Evolutionary conservation across 2,797 vertebrate species (phyloP).

Genomic region (Todus mexicanus): DNA sequence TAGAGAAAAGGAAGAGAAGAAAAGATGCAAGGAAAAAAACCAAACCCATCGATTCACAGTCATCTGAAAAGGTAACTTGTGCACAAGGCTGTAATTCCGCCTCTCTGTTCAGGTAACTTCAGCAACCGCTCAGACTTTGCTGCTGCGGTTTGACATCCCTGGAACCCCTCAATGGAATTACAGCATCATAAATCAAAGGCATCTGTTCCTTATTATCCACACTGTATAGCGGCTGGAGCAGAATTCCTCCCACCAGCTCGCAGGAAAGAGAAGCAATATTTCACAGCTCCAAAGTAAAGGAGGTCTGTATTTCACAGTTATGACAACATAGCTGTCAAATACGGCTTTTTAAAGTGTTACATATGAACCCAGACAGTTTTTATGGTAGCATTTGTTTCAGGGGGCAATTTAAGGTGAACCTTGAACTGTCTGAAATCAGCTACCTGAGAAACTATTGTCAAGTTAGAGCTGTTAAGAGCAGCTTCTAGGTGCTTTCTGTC

Average conservation of each 20-base stretch:
- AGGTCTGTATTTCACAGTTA: constrained; percentile 18
- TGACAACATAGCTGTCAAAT: constrained; percentile 41
- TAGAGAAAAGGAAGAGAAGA: background rate
- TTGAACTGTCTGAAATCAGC: background rate
- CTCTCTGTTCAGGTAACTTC: background rate
- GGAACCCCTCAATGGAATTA: constrained; percentile 5
- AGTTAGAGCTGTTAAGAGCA: background rate
- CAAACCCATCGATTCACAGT: background rate
- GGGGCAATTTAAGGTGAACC: constrained; percentile 23
- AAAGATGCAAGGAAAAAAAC: background rate
- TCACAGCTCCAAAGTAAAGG: constrained; percentile 17
- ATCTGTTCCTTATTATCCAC: background rate
- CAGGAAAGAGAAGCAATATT: constrained; percentile 8
- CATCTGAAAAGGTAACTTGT: background rate
- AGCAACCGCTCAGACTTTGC: background rate
- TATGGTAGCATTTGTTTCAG: constrained; percentile 11
- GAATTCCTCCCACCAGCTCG: constrained; percentile 26
- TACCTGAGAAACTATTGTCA: background rate
- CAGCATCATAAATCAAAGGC: background rate
- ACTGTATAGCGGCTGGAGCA: background rate
- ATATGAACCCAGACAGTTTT: constrained; percentile 21
- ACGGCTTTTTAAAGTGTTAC: background rate
- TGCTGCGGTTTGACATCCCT: constrained; percentile 3
- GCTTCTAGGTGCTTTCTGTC: background rate
- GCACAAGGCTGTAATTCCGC: background rate